phyloP scores from a whole-genome alignment of 2,888 invertebrate genomes.

The Aquatica leii region DNA sequence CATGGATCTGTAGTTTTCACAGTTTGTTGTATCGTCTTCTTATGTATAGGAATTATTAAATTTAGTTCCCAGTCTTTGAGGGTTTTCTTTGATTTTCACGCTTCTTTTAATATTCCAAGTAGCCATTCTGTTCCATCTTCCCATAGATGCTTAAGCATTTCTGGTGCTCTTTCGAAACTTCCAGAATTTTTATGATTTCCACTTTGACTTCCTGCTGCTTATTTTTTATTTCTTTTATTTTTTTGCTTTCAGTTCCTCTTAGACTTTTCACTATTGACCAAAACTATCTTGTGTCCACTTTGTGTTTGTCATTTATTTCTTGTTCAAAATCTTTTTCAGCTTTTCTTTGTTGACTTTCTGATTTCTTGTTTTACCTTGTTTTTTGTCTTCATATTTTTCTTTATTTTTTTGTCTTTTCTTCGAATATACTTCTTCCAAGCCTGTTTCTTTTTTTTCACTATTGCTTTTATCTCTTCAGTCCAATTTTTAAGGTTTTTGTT shows the following conservation, averaged over 20 bases:
- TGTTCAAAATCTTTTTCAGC: background rate
- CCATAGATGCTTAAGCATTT: background rate
- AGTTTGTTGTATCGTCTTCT: conserved; percentile 14
- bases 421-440: no score
- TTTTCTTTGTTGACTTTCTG: no score
- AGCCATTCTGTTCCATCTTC: conserved; percentile 11
- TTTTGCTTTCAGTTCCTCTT: background rate
- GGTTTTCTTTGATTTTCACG: conserved; percentile 13
- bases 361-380: no score
- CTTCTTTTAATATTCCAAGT: conserved; percentile 13
- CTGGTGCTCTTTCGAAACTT: background rate
- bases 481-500: no score
- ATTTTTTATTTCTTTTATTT: conserved; percentile 9
- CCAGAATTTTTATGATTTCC: background rate
- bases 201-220: conserved; percentile 4
- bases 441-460: no score
- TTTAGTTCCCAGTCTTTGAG: conserved; percentile 12
- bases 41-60: conserved; percentile 9
- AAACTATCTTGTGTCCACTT: conserved; percentile 1
- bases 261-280: background rate
- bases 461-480: no score
- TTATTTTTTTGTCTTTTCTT: background rate
- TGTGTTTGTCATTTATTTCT: conserved; percentile 4
- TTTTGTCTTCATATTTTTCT: background rate
- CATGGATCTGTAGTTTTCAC: conserved; percentile 13